A percentile compares a stretch with the other conserved stretches of the same genome.
Evolutionary conservation across 2,888 invertebrate genomes (phyloP).

Genomic region (Leucophora obtusa): DNA sequence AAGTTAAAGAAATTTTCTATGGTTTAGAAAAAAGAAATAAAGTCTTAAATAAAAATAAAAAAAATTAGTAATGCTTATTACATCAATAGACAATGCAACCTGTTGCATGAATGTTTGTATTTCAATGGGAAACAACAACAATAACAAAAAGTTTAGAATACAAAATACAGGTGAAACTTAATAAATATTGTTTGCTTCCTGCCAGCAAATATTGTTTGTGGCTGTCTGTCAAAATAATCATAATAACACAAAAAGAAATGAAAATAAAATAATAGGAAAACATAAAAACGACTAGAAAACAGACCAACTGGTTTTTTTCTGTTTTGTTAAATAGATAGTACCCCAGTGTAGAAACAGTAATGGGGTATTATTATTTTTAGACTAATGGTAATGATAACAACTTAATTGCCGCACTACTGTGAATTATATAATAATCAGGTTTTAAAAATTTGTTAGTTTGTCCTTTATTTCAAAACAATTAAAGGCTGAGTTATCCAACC

Average conservation of each 20-base stretch:
- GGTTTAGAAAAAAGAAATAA: constrained; percentile 4
- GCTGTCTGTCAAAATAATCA: constrained; percentile 58
- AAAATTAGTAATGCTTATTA: constrained; percentile 51
- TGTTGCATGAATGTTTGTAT: constrained; percentile 45
- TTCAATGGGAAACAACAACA: constrained; percentile 1
- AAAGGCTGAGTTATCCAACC: too few species aligned
- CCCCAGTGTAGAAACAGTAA: too few species aligned
- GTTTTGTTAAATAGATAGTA: too few species aligned
- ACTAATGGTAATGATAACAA: too few species aligned
- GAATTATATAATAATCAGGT: too few species aligned
- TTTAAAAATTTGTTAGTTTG: too few species aligned
- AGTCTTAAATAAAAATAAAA: constrained; percentile 18
- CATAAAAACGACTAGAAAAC: neutral
- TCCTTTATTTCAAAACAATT: too few species aligned
- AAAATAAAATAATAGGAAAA: neutral
- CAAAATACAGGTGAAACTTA: constrained; percentile 50
- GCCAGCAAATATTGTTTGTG: constrained; percentile 36
- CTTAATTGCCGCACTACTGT: too few species aligned
- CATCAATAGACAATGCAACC: constrained; percentile 50
- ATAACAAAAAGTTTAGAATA: constrained; percentile 7
- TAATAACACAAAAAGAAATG: constrained; percentile 22
- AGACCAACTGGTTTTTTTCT: constrained; percentile 5
- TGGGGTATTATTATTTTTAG: too few species aligned
- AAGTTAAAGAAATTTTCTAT: constrained; percentile 48
- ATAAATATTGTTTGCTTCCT: constrained; percentile 59